Conservation (phyloP, 2,888 invertebrate species). For the Amiota communis region DNA sequence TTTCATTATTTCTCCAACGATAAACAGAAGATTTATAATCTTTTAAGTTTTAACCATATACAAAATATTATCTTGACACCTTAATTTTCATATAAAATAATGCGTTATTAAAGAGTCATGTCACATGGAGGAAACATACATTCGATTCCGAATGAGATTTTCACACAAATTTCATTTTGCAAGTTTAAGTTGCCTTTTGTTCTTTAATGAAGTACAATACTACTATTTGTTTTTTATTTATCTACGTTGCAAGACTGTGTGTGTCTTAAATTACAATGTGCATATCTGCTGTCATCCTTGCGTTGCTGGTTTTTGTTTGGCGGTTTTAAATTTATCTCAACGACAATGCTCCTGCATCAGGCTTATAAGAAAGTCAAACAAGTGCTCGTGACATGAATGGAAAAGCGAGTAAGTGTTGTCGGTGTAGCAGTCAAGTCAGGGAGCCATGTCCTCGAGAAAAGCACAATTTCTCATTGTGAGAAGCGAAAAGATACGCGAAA, state of each 20-base stretch:
- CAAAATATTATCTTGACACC: too few relatives aligned
- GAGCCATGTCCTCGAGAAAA: not conserved
- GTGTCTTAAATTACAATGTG: slow-evolving; percentile 3
- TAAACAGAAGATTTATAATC: too few relatives aligned
- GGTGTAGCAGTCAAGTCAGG: not conserved
- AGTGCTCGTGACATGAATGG: slow-evolving; percentile 12
- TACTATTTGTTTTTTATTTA: not conserved
- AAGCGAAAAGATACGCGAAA: slow-evolving; percentile 3
- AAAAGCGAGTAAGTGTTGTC: not conserved
- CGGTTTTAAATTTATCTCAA: too few relatives aligned
- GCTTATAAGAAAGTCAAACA: not conserved
- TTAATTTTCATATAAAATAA: too few relatives aligned
- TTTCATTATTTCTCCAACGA: too few relatives aligned
- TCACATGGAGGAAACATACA: too few relatives aligned
- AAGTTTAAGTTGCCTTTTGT: not conserved
- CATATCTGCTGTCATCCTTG: not conserved
- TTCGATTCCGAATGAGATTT: too few relatives aligned
- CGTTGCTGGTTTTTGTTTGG: not conserved
- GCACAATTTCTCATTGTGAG: not conserved
- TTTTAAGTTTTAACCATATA: too few relatives aligned
- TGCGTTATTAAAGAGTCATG: too few relatives aligned
- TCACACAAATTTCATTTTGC: too few relatives aligned
- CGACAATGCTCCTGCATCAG: too few relatives aligned
- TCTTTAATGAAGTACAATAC: slow-evolving; percentile 4
- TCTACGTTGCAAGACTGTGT: slow-evolving; percentile 1